Base-by-base conservation (phyloP, 1,140 invertebrate genomes). In the Mizuhopecten yessoensis region DNA sequence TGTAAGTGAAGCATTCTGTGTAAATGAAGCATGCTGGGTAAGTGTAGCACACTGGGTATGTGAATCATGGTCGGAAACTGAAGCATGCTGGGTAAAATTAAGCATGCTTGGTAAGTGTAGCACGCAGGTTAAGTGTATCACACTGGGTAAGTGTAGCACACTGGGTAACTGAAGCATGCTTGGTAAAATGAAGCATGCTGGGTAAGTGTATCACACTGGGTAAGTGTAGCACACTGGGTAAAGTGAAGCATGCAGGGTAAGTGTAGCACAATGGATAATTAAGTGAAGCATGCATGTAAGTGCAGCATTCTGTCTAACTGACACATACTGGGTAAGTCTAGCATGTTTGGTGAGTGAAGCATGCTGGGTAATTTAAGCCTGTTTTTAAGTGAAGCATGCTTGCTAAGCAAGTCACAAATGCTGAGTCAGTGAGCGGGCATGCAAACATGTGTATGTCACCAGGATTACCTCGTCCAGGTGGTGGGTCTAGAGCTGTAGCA, bases 31-130 rank as follows among this genome's bases (percentile, higher is more conserved):
- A 75, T 75, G 57, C 57, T 75, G 57, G n/a, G 57, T 29, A 75
- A 29, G 57, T 75, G 29, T 29, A 29, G 57, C 57, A 75, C 29
- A n/a, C 57, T 75, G 57, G 57, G 57, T 75, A 75, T 9, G 23
- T 75, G 5, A 75, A 9, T 5, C 17, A 45, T 75, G n/a, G 23
- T 75, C 57, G 29, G 10, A 75, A 29, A n/a, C 5, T 17, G 17
- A 75, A 75, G 57, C 57, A 75, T 75, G 57, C 57, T 75, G 57
- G 57, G 57, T 75, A 75, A 75, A 57, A 75, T 75, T 9, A 75
- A 17, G 23, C 5, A n/a, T n/a, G 9, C 11, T n/a, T n/a, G n/a
- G 5, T 17, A 75, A 75, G 9, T n/a, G 29, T 29, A 17, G 57
- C n/a, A 75, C 29, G 57, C 57, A 29, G 57, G n/a, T 23, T 29